These are phyloP conservation scores for Ophion slaviceki DNA, from an alignment of 2,888 invertebrate species.

Conservation along the genomic window DNA sequence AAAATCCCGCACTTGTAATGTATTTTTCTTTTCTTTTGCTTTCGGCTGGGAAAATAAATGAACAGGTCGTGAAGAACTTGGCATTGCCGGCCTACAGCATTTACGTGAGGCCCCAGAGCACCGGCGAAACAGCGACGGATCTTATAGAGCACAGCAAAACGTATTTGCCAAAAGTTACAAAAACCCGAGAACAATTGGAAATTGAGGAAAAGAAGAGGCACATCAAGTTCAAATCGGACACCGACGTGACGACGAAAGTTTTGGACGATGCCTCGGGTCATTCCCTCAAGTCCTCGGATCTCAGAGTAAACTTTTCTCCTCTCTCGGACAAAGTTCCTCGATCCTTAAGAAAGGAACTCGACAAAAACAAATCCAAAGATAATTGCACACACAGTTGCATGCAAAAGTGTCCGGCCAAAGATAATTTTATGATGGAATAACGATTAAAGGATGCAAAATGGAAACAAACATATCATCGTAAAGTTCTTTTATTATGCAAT, in stretches of 20 bases:
- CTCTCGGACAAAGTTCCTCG: too few relatives aligned
- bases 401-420: too few relatives aligned
- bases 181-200: slow-evolving; percentile 55
- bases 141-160: slow-evolving; percentile 67
- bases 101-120: slow-evolving; percentile 60
- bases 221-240: slow-evolving; percentile 57
- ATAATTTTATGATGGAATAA: too few relatives aligned
- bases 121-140: slow-evolving; percentile 58
- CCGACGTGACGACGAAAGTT: background rate
- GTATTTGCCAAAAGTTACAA: slow-evolving; percentile 60
- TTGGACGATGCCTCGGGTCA: background rate
- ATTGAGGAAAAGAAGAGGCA: slow-evolving; percentile 66
- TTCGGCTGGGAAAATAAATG: background rate
- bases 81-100: slow-evolving; percentile 62
- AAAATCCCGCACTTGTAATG: too few relatives aligned
- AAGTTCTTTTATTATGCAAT: too few relatives aligned
- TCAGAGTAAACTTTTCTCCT: slow-evolving; percentile 43
- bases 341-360: too few relatives aligned
- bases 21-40: too few relatives aligned
- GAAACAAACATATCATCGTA: too few relatives aligned
- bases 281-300: slow-evolving; percentile 41
- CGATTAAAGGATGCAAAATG: too few relatives aligned
- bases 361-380: too few relatives aligned
- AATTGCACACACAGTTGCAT: too few relatives aligned
- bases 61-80: slow-evolving; percentile 65